Evolutionary conservation across 2,113 vertebrate genomes (phyloP), one percentile per base, ranked within the genome.

Genomic region (Saguinus midas): DNA sequence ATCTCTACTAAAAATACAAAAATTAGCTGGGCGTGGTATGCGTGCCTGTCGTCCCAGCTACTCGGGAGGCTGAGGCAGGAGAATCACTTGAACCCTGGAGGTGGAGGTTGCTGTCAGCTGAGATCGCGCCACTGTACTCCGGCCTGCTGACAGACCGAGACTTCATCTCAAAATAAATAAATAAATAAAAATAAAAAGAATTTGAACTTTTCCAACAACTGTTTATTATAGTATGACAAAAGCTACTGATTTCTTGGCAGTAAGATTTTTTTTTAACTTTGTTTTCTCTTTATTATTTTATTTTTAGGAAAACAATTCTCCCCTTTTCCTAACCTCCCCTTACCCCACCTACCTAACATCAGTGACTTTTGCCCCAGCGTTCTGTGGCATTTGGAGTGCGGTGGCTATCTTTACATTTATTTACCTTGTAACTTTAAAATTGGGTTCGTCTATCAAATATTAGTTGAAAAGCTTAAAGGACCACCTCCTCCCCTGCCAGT

Each of bases 341-440:
- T 23, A 27, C 29, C 10, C 43, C 35, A 75, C 21, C 14, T 57
- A 84, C 55, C 17, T 73, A 82, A 64, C 8, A 17, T 85, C 79
- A 58, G n/a, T 27, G n/a, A 32, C 48, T 70, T 97, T 94, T 83
- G n/a, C 18, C 21, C 68, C n/a, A 75, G 27, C 37, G 52, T 90
- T 57, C 7, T 81, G 48, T 90, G 58, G 80, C 14, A 78, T 79
- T 90, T 87, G 8, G 8, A 83, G 50, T 21, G 40, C 45, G 57
- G 29, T 45, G 48, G 90, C 50, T 91, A 25, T 58, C 23, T 91
- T 95, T 55, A 40, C 48, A 75, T 76, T 17, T 76, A 43, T 86
- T 89, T 72, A 52, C 76, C 83, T 81, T 72, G 78, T 35, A 43
- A 95, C 75, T 95, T 94, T 84, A 70, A 61, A 89, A 14, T 93